These are phyloP conservation scores for Drosophila pallidifrons DNA, from an alignment of 1,140 invertebrate species.

Conservation along the genomic window DNA sequence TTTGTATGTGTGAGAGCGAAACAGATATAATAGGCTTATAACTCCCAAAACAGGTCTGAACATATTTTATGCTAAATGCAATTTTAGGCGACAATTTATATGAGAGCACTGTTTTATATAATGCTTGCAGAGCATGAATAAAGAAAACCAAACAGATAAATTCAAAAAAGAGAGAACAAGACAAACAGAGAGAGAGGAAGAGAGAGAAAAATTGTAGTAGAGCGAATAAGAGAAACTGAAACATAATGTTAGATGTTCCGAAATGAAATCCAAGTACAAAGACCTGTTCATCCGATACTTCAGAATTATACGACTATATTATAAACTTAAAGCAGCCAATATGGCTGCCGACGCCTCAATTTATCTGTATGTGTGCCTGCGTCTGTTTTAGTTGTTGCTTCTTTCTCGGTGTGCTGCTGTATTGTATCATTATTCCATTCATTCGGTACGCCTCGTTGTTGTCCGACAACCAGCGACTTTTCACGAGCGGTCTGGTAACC, in stretches of 20 bases:
- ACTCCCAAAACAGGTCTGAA: conserved; percentile 34
- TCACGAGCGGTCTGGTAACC: conserved; percentile 37
- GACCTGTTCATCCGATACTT: conserved; percentile 31
- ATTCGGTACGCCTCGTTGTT: conserved; percentile 57
- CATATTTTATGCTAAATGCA: conserved; percentile 8
- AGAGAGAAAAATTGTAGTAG: background rate
- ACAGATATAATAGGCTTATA: conserved; percentile 69
- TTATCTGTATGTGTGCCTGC: conserved; percentile 29
- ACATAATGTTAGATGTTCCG: conserved; percentile 6
- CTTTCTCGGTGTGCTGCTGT: conserved; percentile 66
- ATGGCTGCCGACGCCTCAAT: conserved; percentile 54
- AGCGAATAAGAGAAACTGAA: background rate
- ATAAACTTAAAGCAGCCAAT: conserved; percentile 43
- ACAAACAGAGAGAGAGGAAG: background rate
- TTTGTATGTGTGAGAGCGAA: conserved; percentile 44
- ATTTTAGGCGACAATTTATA: conserved; percentile 8
- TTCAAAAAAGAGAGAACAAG: background rate
- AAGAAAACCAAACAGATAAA: background rate
- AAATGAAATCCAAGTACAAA: conserved; percentile 13
- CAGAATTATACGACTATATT: conserved; percentile 5
- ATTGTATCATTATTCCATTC: conserved; percentile 35
- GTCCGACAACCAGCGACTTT: conserved; percentile 46
- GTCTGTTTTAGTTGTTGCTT: conserved; percentile 65
- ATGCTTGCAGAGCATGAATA: conserved; percentile 19
- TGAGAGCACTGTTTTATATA: conserved; percentile 23